Conservation (phyloP, 2,797 vertebrate genomes). For the Lycodopsis pacificus region DNA sequence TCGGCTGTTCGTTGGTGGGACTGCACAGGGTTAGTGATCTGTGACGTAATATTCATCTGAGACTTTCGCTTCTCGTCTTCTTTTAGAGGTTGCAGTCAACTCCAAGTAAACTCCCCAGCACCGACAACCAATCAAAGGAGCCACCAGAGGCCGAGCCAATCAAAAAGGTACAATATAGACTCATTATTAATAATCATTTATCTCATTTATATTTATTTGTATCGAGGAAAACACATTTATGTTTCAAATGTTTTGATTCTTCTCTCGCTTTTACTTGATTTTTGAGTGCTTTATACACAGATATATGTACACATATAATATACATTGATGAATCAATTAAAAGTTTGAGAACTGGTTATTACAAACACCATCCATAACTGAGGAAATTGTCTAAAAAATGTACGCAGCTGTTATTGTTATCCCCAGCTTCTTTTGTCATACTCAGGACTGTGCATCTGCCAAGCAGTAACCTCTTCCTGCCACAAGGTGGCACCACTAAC, state of each 20-base stretch:
- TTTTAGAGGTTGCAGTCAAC: conserved; percentile 87
- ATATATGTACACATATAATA: neutral
- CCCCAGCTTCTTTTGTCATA: neutral
- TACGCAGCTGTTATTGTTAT: neutral
- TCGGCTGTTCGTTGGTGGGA: rapidly evolving
- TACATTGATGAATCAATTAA: neutral
- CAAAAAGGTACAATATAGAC: conserved; percentile 82
- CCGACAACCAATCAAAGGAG: conserved; percentile 78
- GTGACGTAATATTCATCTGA: neutral
- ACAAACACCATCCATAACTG: neutral
- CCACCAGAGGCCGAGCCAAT: conserved; percentile 69
- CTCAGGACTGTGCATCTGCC: neutral
- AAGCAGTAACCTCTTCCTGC: conserved; percentile 25
- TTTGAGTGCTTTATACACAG: neutral
- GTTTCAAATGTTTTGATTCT: neutral
- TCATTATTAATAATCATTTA: neutral
- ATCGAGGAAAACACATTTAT: neutral
- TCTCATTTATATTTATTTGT: neutral
- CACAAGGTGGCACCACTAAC: conserved; percentile 55
- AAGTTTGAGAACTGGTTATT: neutral
- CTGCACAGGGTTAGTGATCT: neutral
- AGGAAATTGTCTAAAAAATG: neutral
- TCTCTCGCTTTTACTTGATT: neutral
- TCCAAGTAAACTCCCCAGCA: conserved; percentile 82
- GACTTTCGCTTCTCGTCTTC: neutral